Conservation (phyloP, 2,113 vertebrate species). For the Canis aureus region DNA sequence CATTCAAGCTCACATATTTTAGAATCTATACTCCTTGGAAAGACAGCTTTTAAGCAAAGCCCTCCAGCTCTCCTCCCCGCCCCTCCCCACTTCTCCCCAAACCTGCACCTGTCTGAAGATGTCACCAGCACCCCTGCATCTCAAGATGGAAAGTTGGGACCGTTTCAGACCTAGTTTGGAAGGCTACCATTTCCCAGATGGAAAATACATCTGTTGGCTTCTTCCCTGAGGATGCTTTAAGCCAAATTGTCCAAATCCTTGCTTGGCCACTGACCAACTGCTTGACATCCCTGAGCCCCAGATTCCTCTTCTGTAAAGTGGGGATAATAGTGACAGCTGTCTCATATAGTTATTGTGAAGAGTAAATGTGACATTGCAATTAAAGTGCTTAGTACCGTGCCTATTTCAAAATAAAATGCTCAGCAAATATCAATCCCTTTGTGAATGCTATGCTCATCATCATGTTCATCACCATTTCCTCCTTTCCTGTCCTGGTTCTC, state of each 20-base stretch:
- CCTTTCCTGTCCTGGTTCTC: neutral
- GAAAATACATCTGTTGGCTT: neutral
- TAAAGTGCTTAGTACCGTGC: neutral
- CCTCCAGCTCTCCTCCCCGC: neutral
- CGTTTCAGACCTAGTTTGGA: neutral
- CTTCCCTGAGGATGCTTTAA: neutral
- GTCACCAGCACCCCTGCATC: neutral
- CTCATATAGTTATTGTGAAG: neutral
- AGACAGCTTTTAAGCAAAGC: neutral
- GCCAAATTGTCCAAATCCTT: neutral
- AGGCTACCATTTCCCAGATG: neutral
- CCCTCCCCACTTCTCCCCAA: neutral
- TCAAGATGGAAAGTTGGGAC: neutral
- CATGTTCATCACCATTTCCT: neutral
- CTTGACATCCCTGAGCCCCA: neutral
- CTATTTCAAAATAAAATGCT: neutral
- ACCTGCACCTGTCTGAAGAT: neutral
- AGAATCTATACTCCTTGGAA: neutral
- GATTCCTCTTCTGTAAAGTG: neutral
- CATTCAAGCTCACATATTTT: neutral
- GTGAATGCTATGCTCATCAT: neutral
- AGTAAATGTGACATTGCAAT: neutral
- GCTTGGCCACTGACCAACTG: neutral
- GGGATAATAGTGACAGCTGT: neutral
- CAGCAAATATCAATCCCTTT: neutral